Conservation (phyloP, 2,113 vertebrate species). For the Polypterus senegalus region DNA sequence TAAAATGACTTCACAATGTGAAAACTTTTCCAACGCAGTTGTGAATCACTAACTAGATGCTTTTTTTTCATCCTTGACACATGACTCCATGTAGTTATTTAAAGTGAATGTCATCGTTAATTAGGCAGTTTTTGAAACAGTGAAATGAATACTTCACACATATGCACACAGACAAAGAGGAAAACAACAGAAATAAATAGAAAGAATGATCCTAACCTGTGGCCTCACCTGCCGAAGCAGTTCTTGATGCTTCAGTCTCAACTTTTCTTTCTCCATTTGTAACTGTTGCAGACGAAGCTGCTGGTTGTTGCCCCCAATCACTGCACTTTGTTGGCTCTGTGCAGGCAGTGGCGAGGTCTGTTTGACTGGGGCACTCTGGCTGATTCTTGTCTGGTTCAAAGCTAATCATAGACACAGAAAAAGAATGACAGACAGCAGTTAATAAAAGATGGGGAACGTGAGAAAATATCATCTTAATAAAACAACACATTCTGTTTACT, state of each 20-base stretch:
- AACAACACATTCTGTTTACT: no score
- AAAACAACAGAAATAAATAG: conserved; percentile 26
- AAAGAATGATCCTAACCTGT: conserved; percentile 69
- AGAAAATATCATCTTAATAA: no score
- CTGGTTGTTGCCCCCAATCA: conserved; percentile 67
- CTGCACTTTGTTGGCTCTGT: conserved; percentile 62
- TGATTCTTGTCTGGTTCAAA: conserved; percentile 80
- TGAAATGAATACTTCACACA: conserved; percentile 7
- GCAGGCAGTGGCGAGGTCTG: conserved; percentile 68
- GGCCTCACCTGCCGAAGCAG: conserved; percentile 91
- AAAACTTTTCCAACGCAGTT: no score
- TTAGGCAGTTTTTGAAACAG: conserved; percentile 70
- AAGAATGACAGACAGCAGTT: conserved; percentile 20
- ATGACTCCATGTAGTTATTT: no score
- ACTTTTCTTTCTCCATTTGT: conserved; percentile 89
- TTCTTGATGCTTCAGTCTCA: conserved; percentile 90
- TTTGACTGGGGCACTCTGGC: conserved; percentile 86
- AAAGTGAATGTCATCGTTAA: no score
- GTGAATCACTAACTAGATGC: no score
- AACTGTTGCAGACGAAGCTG: conserved; percentile 86
- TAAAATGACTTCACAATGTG: no score
- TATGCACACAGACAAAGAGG: conserved; percentile 13
- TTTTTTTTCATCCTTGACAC: no score
- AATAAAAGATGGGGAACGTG: no score
- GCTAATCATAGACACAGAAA: conserved; percentile 40